These are phyloP conservation scores for Xanthorhoe designata DNA, from an alignment of 2,888 invertebrate genomes.

Conservation along the genomic window DNA sequence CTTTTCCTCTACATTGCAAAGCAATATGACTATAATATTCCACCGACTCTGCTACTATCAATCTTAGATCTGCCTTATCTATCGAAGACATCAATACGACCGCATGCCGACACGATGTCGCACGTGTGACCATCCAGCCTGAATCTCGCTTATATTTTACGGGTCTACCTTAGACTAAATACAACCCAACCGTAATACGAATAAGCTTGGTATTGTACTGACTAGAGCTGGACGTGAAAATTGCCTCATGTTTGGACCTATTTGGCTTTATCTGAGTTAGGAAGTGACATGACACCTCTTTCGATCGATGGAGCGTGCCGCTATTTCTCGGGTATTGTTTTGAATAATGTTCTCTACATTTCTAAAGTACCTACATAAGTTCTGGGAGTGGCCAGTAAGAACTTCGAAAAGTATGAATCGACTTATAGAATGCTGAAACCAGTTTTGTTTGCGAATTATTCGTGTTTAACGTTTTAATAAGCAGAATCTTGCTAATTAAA, in stretches of 20 bases:
- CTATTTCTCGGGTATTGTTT: conserved; percentile 54
- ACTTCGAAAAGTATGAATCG: conserved; percentile 4
- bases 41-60: conserved; percentile 43
- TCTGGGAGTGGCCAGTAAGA: conserved; percentile 1
- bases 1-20: conserved; percentile 30
- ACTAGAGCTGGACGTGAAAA: conserved; percentile 21
- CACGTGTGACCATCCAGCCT: conserved; percentile 58
- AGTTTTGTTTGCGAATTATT: neutral
- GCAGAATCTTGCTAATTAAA: neutral
- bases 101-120: conserved; percentile 67
- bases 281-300: conserved; percentile 65
- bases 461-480: neutral
- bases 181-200: conserved; percentile 12
- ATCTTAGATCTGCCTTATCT: conserved; percentile 71
- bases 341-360: conserved; percentile 47
- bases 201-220: conserved; percentile 22
- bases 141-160: conserved; percentile 66
- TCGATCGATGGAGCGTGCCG: conserved; percentile 63
- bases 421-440: neutral
- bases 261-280: conserved; percentile 65
- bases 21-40: conserved; percentile 37
- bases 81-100: conserved; percentile 68
- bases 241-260: conserved; percentile 57
- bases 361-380: conserved; percentile 24
- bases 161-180: conserved; percentile 41